Conservation (phyloP, 2,888 invertebrate genomes). For the Hydrotaea diabolus region DNA sequence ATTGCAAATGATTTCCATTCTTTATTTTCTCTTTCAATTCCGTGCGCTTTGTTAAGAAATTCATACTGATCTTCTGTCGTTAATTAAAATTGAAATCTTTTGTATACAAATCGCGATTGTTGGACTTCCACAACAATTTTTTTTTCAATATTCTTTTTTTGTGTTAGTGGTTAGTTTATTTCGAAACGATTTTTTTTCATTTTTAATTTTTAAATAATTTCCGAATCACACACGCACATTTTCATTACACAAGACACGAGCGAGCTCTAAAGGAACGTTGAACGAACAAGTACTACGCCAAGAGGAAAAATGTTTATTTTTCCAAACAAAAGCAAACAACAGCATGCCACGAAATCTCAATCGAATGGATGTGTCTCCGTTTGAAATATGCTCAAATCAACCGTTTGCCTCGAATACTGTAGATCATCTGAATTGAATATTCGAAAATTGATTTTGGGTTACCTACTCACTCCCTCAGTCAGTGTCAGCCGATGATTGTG, state of each 20-base stretch:
- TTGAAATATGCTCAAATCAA: constrained; percentile 14
- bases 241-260: constrained; percentile 22
- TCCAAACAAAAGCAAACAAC: constrained; percentile 27
- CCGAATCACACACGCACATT: neutral
- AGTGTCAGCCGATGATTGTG: neutral
- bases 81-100: neutral
- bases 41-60: neutral
- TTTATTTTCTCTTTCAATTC: neutral
- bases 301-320: constrained; percentile 20
- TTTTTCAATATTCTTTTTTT: constrained; percentile 20
- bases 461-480: neutral
- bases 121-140: constrained; percentile 41
- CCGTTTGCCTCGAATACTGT: constrained; percentile 51
- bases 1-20: constrained; percentile 17
- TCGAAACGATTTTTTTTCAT: constrained; percentile 12
- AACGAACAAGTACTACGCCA: neutral
- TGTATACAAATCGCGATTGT: neutral
- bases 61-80: constrained; percentile 2
- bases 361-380: constrained; percentile 21
- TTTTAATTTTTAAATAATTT: constrained; percentile 26
- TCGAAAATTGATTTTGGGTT: constrained; percentile 20
- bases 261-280: neutral
- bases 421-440: constrained; percentile 54
- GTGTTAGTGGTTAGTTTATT: neutral
- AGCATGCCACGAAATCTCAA: constrained; percentile 8